Base-by-base conservation (phyloP, 2,888 invertebrate species). In the Parelbella ahira region DNA sequence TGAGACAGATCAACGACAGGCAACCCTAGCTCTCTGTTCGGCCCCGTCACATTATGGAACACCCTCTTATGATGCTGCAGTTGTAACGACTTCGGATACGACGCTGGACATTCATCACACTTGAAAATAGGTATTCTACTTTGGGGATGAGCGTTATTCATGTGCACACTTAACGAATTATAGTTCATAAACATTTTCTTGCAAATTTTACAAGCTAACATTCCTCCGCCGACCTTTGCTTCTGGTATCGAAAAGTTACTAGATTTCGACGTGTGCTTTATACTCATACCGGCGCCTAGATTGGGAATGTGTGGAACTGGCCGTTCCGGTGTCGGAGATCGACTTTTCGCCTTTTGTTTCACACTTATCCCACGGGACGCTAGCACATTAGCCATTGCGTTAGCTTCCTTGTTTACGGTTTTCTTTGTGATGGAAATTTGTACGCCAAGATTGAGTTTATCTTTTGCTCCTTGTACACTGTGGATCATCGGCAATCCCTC, bases 351-450 rank as follows among this genome's bases (percentile, higher is more conserved):
- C 28, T 92, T 91, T 24, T 90, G 90, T 28, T 93, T 93, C 0
- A 94, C 91, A 19, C 93, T 94, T 39, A 94, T 94, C 1, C 94
- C 94, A 47, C 94, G 83, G 3, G 92, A 92, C 1, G 93, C 94
- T 44, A 94, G 71, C 44, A 94, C 92, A 63, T 92, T 93, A 0
- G 94, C 94, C 59, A 94, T 93, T 0, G 92, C 92, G 58, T 91
- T 92, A 0, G 93, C 92, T 64, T 93, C 93, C 21, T 91, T 90
- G 57, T 91, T 91, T 32, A 91, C 91, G 1, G 83, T 76, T 53
- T 88, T 87, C 53, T 90, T 90, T 19, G 92, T 92, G 51, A 93
- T 81, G 1, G 93, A 93, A 47, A 93, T 92, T 44, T 93, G 92
- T 59, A 92, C 93, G n/a, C 92, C 92, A 25, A 93, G 75, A 68